phyloP scores from a whole-genome alignment of 2,113 vertebrate species.

The Meles meles region DNA sequence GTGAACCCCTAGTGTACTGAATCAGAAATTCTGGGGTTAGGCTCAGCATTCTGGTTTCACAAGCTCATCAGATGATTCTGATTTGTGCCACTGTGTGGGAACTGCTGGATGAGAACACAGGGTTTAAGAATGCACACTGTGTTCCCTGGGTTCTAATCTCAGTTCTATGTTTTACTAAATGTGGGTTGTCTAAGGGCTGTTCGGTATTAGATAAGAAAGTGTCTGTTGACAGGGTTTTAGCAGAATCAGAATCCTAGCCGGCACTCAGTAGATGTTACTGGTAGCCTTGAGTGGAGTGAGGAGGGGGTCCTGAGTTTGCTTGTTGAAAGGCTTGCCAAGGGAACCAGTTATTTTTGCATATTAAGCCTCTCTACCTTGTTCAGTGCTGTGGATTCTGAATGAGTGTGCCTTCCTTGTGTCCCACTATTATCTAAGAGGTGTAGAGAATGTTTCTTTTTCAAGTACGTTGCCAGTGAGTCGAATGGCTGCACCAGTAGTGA shows the following conservation, averaged over 20 bases:
- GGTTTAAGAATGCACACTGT: background rate
- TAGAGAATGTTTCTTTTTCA: slow-evolving; percentile 2
- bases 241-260: background rate
- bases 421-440: background rate
- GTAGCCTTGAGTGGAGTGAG: background rate
- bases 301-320: background rate
- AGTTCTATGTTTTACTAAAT: background rate
- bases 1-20: background rate
- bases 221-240: background rate
- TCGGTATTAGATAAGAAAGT: background rate
- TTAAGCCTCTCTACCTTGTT: background rate
- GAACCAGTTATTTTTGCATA: background rate
- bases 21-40: background rate
- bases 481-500: background rate
- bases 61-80: background rate
- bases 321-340: background rate
- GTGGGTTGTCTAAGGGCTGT: background rate
- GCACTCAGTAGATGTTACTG: background rate
- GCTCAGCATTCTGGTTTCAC: background rate
- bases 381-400: background rate
- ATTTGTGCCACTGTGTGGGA: background rate
- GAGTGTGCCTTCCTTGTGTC: background rate
- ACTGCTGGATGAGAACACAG: background rate
- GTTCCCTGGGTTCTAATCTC: background rate
- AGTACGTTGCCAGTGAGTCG: background rate